These are phyloP conservation scores for Drosophila parabipectinata DNA, from an alignment of 1,140 invertebrate genomes.

Conservation along the genomic window DNA sequence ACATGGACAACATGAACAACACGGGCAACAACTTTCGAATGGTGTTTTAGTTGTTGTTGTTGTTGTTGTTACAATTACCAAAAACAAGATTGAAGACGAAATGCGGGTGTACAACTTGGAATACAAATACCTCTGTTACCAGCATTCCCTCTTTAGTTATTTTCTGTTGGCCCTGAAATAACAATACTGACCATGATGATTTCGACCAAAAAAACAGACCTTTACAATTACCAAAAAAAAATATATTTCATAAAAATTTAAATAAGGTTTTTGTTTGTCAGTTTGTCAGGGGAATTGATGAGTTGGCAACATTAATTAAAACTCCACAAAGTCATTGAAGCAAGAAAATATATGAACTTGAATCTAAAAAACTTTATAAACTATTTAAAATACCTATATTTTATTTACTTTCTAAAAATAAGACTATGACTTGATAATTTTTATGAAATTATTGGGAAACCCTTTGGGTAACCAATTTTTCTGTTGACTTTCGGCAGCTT, in stretches of 20 bases:
- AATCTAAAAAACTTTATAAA: too few relatives aligned
- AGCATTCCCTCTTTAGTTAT: neutral
- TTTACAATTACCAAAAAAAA: conserved; percentile 28
- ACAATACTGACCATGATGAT: conserved; percentile 31
- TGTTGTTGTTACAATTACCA: conserved; percentile 32
- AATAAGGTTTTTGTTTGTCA: conserved; percentile 18
- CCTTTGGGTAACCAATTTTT: neutral
- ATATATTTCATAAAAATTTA: conserved; percentile 1
- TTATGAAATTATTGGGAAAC: neutral
- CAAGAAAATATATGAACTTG: neutral
- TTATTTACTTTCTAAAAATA: too few relatives aligned
- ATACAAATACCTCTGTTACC: neutral
- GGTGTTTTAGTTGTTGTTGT: conserved; percentile 30
- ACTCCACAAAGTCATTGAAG: neutral
- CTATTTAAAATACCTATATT: too few relatives aligned
- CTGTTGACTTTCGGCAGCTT: neutral
- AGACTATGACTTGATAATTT: neutral
- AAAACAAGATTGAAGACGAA: conserved; percentile 40
- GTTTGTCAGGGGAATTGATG: conserved; percentile 15
- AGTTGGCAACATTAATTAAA: conserved; percentile 37
- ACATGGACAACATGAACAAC: neutral
- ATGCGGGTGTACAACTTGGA: conserved; percentile 24
- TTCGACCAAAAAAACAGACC: conserved; percentile 14
- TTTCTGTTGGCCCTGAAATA: conserved; percentile 35
- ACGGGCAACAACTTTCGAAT: conserved; percentile 48